Percentiles rank a stretch among this genome's conserved stretches.
These are phyloP conservation scores for Pelobates fuscus DNA, from an alignment of 2,113 vertebrate genomes.

Conservation along the genomic window DNA sequence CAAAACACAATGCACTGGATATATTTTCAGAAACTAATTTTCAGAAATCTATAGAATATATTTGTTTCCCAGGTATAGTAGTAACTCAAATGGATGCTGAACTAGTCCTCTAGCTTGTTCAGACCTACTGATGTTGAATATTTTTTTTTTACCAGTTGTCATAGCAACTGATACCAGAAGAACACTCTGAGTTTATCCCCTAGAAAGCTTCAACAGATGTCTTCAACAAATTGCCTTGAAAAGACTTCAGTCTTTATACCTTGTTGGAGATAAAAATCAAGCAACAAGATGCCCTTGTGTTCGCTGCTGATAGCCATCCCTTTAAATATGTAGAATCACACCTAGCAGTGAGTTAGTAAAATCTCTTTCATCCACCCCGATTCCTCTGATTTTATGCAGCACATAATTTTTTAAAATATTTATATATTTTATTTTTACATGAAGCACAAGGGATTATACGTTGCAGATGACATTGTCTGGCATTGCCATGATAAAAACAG, in stretches of 20 bases:
- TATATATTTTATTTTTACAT: slow-evolving; percentile 88
- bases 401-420: slow-evolving; percentile 82
- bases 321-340: slow-evolving; percentile 78
- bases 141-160: slow-evolving; percentile 94
- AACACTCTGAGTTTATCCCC: slow-evolving; percentile 85
- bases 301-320: slow-evolving; percentile 68
- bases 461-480: slow-evolving; percentile 83
- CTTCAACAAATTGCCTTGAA: slow-evolving; percentile 98
- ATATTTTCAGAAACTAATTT: slow-evolving; percentile 57
- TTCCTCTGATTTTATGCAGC: slow-evolving; percentile 69
- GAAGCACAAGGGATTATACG: slow-evolving; percentile 78
- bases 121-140: slow-evolving; percentile 90
- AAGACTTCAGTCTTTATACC: slow-evolving; percentile 86
- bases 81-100: slow-evolving; percentile 98
- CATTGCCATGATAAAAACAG: slow-evolving; percentile 74
- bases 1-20: neutral
- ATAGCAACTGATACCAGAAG: slow-evolving; percentile 95
- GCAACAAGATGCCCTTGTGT: slow-evolving; percentile 74
- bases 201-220: slow-evolving; percentile 97
- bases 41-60: too few relatives aligned
- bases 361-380: slow-evolving; percentile 60
- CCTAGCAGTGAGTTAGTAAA: slow-evolving; percentile 66
- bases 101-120: slow-evolving; percentile 92
- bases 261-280: slow-evolving; percentile 93
- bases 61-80: slow-evolving; percentile 76